A percentile compares a stretch with the other conserved stretches of the same genome.
These are phyloP conservation scores for Plutomurus gul DNA, from an alignment of 1,140 invertebrate genomes.

Conservation along the genomic window DNA sequence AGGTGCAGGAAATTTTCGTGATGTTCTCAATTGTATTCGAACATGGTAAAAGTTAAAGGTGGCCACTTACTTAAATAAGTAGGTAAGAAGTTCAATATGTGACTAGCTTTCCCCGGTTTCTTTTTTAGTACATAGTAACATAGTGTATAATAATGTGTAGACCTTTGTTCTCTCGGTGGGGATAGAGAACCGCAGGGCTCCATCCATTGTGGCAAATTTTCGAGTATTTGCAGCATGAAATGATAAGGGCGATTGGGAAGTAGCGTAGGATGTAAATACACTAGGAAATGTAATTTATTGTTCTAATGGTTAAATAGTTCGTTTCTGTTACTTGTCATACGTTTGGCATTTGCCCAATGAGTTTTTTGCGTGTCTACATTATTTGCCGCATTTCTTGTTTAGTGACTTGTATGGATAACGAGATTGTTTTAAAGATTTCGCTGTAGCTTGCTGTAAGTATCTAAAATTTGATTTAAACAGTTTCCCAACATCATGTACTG, in stretches of 20 bases:
- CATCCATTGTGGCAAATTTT: too few species aligned
- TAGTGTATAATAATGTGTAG: too few species aligned
- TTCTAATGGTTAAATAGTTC: slow-evolving; percentile 1
- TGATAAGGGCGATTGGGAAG: neutral
- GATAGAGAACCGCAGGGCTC: too few species aligned
- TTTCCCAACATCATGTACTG: too few species aligned
- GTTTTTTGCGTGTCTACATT: neutral
- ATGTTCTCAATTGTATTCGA: neutral
- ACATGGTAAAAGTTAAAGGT: neutral
- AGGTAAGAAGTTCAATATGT: too few species aligned
- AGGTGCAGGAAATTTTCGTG: neutral
- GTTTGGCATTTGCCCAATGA: neutral
- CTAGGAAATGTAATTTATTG: slow-evolving; percentile 18
- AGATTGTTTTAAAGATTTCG: neutral
- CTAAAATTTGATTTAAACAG: too few species aligned
- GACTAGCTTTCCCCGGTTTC: too few species aligned
- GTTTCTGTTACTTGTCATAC: neutral
- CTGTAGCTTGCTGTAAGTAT: too few species aligned
- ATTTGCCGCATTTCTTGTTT: slow-evolving; percentile 5
- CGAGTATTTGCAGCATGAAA: neutral
- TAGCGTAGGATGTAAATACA: neutral
- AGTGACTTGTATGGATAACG: neutral
- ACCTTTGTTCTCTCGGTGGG: too few species aligned
- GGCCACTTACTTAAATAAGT: too few species aligned
- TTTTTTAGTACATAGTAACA: too few species aligned